These are phyloP conservation scores for Hyperoplus immaculatus DNA, from an alignment of 2,797 vertebrate species.

Conservation along the genomic window DNA sequence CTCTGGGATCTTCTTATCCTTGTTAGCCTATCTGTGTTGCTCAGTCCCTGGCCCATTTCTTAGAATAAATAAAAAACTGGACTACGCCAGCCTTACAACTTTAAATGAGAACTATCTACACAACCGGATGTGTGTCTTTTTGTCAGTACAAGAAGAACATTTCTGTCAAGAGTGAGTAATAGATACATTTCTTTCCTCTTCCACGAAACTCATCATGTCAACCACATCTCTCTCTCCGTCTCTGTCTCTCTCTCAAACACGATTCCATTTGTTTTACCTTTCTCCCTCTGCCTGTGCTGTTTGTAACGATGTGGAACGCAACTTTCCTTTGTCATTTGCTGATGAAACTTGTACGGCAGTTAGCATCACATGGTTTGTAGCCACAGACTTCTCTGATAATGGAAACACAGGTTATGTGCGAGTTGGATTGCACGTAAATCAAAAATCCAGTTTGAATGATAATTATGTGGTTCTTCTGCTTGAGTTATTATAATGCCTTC, in stretches of 20 bases:
- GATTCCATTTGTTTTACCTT: neutral
- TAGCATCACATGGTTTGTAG: neutral
- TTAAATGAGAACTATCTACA: neutral
- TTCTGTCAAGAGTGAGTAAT: neutral
- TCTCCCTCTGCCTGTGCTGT: neutral
- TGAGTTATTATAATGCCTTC: neutral
- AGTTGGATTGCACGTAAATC: neutral
- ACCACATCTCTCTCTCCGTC: neutral
- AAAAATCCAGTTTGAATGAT: conserved; percentile 17
- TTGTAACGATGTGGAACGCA: neutral
- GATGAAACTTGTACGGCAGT: neutral
- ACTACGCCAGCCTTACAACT: neutral
- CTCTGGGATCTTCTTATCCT: neutral
- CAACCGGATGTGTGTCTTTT: neutral
- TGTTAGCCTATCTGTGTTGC: no score
- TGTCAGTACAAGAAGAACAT: neutral
- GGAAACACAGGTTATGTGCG: neutral
- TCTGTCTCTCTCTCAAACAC: neutral
- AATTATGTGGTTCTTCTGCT: conserved; percentile 4
- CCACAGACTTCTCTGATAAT: neutral
- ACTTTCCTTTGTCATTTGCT: neutral
- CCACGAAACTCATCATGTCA: neutral
- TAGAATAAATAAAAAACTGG: neutral
- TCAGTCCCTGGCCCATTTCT: neutral
- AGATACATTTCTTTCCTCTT: neutral